Evolutionary conservation across 2,888 invertebrate species (phyloP).

Genomic region (Xanthia togata): DNA sequence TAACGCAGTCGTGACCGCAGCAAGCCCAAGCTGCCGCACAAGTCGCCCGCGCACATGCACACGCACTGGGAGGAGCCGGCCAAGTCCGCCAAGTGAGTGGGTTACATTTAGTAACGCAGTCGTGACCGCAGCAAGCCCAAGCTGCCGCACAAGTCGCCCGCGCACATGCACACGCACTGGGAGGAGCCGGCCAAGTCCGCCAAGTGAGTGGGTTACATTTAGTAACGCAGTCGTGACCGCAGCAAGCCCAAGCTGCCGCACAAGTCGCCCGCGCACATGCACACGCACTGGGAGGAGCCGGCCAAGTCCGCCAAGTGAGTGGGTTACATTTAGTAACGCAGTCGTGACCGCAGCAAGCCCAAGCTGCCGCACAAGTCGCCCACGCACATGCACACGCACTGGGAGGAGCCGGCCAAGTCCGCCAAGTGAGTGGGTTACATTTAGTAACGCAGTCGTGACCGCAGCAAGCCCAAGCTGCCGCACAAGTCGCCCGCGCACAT

Average conservation of each 20-base stretch:
- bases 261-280: conserved; percentile 85
- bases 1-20: conserved; percentile 33
- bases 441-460: conserved; percentile 13
- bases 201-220: conserved; percentile 21
- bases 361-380: conserved; percentile 81
- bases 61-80: conserved; percentile 93
- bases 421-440: conserved; percentile 30
- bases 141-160: conserved; percentile 82
- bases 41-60: conserved; percentile 85
- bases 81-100: conserved; percentile 60
- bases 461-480: conserved; percentile 67
- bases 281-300: conserved; percentile 93
- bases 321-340: too few species aligned
- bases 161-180: conserved; percentile 91
- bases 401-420: conserved; percentile 91
- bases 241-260: conserved; percentile 69
- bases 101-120: too few species aligned
- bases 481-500: conserved; percentile 85
- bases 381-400: conserved; percentile 89
- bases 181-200: conserved; percentile 89
- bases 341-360: conserved; percentile 59
- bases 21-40: conserved; percentile 73
- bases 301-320: conserved; percentile 63
- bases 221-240: conserved; percentile 30
- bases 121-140: conserved; percentile 63